Conservation (phyloP, 2,888 invertebrate genomes). For the Platerodrilus igneus region DNA sequence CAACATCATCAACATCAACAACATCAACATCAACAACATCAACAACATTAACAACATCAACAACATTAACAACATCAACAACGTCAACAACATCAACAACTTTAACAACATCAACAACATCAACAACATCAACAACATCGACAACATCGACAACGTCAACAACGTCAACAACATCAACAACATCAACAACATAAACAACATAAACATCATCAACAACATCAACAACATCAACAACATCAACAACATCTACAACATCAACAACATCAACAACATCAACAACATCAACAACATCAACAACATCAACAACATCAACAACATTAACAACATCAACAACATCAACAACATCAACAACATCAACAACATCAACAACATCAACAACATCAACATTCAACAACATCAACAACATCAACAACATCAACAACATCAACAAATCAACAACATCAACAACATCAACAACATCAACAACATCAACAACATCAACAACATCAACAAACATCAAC, state of each 20-base stretch:
- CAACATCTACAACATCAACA: constrained; percentile 10
- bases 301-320: too few relatives aligned
- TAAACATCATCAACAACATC: too few relatives aligned
- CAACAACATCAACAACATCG: too few relatives aligned
- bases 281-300: constrained; percentile 13
- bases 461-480: constrained; percentile 8
- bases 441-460: constrained; percentile 8
- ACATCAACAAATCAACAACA: too few relatives aligned
- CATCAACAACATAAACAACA: too few relatives aligned
- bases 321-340: constrained; percentile 12
- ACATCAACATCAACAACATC: constrained; percentile 7
- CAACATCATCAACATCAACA: constrained; percentile 8
- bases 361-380: constrained; percentile 11
- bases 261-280: constrained; percentile 13
- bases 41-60: too few relatives aligned
- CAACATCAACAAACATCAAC: constrained; percentile 4
- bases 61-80: too few relatives aligned
- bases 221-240: constrained; percentile 6
- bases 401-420: constrained; percentile 7
- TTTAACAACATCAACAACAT: too few relatives aligned
- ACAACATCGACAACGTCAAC: too few relatives aligned
- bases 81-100: too few relatives aligned
- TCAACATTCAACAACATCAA: constrained; percentile 11
- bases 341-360: constrained; percentile 10
- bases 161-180: too few relatives aligned